These are phyloP conservation scores for Magallana angulata DNA, from an alignment of 1,140 invertebrate species.

Conservation along the genomic window DNA sequence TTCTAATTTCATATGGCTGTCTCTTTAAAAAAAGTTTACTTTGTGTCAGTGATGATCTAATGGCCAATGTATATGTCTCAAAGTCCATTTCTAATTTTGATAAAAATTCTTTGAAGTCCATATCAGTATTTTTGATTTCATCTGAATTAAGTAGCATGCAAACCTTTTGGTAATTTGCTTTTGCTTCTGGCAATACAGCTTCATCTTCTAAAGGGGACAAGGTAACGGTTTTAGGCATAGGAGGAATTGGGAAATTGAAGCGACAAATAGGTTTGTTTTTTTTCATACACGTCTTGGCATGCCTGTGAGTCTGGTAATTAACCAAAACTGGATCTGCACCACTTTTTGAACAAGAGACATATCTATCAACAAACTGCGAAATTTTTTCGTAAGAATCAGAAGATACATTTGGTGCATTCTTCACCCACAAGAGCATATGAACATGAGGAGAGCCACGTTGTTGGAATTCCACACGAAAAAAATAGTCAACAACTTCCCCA, in stretches of 20 bases:
- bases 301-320: conserved; percentile 48
- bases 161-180: no score
- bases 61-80: conserved; percentile 21
- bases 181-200: not conserved
- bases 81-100: conserved; percentile 1
- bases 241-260: conserved; percentile 28
- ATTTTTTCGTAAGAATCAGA: conserved; percentile 13
- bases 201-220: conserved; percentile 22
- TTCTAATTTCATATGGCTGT: conserved; percentile 16
- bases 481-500: conserved; percentile 63
- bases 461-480: conserved; percentile 51
- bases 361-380: conserved; percentile 13
- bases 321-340: conserved; percentile 24
- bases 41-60: conserved; percentile 7
- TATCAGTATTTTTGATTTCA: not conserved
- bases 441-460: conserved; percentile 49
- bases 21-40: conserved; percentile 43
- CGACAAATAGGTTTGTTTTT: not conserved
- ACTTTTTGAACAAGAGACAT: conserved; percentile 41
- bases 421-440: conserved; percentile 47
- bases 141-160: not conserved
- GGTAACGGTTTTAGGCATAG: not conserved
- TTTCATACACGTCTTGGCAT: conserved; percentile 49
- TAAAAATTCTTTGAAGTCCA: conserved; percentile 34
- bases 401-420: conserved; percentile 37